phyloP scores from a whole-genome alignment of 2,797 vertebrate species.

The Hydrocynus forskahlii region DNA sequence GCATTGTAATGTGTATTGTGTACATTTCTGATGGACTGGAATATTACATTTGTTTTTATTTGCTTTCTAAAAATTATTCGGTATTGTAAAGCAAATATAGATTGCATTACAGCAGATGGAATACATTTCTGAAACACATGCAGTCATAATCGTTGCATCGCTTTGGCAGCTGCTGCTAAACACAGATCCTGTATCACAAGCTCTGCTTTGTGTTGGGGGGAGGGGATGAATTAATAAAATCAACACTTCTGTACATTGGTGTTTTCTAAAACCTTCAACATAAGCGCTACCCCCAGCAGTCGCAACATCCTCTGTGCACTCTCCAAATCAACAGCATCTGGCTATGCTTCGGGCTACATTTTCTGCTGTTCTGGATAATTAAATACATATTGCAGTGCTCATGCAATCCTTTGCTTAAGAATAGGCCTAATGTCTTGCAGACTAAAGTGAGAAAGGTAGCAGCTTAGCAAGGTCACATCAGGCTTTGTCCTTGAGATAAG shows the following conservation, averaged over 20 bases:
- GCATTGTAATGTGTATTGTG: constrained; percentile 15
- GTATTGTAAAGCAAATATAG: too few relatives aligned
- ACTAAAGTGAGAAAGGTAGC: constrained; percentile 19
- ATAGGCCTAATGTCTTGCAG: background rate
- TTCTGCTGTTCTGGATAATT: constrained; percentile 49
- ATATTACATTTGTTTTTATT: background rate
- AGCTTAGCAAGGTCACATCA: constrained; percentile 2
- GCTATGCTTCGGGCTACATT: constrained; percentile 40
- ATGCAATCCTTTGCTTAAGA: constrained; percentile 46
- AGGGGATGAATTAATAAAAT: constrained; percentile 41
- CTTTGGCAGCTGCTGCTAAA: constrained; percentile 34
- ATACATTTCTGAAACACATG: constrained; percentile 31
- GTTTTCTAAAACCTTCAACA: constrained; percentile 24
- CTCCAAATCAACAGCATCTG: constrained; percentile 54
- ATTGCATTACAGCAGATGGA: background rate
- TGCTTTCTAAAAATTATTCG: too few relatives aligned
- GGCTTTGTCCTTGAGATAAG: constrained; percentile 55
- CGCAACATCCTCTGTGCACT: constrained; percentile 2
- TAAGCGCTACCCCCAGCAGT: background rate
- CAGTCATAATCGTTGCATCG: constrained; percentile 41
- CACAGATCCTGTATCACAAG: constrained; percentile 1
- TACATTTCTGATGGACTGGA: background rate
- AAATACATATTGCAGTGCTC: constrained; percentile 27
- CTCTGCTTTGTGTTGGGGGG: constrained; percentile 8
- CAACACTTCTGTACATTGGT: constrained; percentile 16